Conservation (phyloP, 2,888 invertebrate genomes). For the Acronicta alni region DNA sequence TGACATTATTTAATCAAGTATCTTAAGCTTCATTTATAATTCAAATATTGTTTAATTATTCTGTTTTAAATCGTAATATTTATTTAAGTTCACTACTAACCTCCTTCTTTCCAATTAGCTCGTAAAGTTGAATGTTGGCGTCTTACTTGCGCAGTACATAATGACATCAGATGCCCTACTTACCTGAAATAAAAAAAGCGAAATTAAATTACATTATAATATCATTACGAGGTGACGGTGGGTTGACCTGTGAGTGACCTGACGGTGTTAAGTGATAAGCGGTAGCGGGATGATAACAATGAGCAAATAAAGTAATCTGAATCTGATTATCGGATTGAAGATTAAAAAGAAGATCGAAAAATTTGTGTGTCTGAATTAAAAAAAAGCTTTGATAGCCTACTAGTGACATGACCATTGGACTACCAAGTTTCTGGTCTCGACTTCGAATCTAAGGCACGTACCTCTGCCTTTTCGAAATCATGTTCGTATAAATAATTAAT, state of each 20-base stretch:
- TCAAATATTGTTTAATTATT: too few species aligned
- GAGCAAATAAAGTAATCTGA: not conserved
- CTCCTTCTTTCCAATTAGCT: conserved; percentile 27
- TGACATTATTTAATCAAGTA: too few species aligned
- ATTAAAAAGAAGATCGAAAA: too few species aligned
- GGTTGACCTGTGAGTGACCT: conserved; percentile 83
- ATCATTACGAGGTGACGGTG: conserved; percentile 76
- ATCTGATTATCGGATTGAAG: too few species aligned
- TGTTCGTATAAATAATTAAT: too few species aligned
- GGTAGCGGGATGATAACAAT: conserved; percentile 39
- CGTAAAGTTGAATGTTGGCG: conserved; percentile 19
- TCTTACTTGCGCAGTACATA: conserved; percentile 33
- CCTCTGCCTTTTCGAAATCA: too few species aligned
- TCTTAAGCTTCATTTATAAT: too few species aligned
- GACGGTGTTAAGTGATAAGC: conserved; percentile 57
- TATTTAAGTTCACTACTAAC: conserved; percentile 10
- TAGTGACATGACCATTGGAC: too few species aligned
- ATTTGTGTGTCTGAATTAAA: too few species aligned
- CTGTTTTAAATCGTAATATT: not conserved
- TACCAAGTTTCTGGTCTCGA: too few species aligned
- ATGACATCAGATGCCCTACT: conserved; percentile 72
- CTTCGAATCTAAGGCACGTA: too few species aligned
- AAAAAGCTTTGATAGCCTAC: too few species aligned
- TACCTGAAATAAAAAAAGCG: conserved; percentile 80
- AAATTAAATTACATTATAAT: conserved; percentile 85